These are phyloP conservation scores for Frankliniella fusca DNA, from an alignment of 2,888 invertebrate genomes.

Conservation along the genomic window DNA sequence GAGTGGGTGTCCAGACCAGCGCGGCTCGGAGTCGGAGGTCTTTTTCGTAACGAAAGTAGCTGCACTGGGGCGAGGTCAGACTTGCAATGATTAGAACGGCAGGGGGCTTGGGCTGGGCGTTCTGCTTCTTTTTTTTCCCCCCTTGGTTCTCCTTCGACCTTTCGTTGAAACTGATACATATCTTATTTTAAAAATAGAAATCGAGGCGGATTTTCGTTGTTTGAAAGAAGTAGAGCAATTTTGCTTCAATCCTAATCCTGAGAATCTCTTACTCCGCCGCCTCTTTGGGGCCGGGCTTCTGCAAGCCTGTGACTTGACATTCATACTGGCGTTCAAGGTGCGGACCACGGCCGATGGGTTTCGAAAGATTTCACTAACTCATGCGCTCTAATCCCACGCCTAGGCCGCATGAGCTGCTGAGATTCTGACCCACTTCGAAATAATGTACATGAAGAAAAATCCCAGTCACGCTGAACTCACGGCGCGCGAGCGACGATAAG, in stretches of 20 bases:
- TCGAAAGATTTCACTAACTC: not conserved
- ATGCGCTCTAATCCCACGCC: not conserved
- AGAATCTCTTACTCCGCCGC: not conserved
- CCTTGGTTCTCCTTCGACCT: too few species aligned
- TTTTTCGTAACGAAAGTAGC: constrained; percentile 10
- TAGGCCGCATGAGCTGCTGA: not conserved
- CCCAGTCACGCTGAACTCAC: too few species aligned
- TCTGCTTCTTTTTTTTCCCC: too few species aligned
- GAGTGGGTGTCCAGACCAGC: not conserved
- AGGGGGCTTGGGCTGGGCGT: not conserved
- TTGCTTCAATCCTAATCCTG: too few species aligned
- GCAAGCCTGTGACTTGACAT: not conserved
- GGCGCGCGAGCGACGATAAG: too few species aligned
- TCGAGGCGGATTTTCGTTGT: too few species aligned
- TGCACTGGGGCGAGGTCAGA: not conserved
- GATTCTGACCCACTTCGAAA: too few species aligned
- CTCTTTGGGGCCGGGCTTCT: not conserved
- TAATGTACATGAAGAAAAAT: too few species aligned
- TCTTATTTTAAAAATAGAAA: too few species aligned
- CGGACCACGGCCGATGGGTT: not conserved
- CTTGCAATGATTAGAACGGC: not conserved
- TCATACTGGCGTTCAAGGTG: not conserved
- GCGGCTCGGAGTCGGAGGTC: not conserved
- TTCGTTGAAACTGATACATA: too few species aligned
- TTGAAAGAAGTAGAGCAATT: too few species aligned